A percentile compares a stretch with the other conserved stretches of the same genome.
phyloP scores from a whole-genome alignment of 2,888 invertebrate species.

The Trissoscelio sp. region DNA sequence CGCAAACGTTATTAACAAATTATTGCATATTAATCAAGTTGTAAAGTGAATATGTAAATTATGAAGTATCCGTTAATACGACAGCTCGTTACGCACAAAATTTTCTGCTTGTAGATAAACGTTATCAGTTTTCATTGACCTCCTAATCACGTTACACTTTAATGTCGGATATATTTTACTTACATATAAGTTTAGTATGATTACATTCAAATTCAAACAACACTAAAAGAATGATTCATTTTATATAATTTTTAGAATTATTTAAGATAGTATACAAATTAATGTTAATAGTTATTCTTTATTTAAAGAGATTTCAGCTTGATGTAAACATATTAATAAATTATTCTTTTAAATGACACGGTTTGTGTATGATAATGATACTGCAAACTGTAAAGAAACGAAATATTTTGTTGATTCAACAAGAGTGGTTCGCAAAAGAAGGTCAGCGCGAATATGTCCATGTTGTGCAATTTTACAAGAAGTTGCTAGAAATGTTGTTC shows the following conservation, averaged over 20 bases:
- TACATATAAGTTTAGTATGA: conserved; percentile 22
- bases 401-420: conserved; percentile 67
- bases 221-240: neutral
- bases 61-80: conserved; percentile 61
- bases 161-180: conserved; percentile 50
- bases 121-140: conserved; percentile 70
- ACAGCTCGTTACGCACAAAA: conserved; percentile 66
- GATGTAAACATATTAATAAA: neutral
- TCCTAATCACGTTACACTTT: conserved; percentile 68
- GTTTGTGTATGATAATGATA: neutral
- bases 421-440: conserved; percentile 62
- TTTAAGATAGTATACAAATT: too few species aligned
- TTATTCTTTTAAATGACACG: neutral
- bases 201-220: conserved; percentile 4
- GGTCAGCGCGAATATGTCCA: conserved; percentile 44
- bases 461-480: conserved; percentile 56
- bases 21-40: conserved; percentile 21
- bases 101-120: conserved; percentile 69
- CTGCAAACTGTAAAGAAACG: conserved; percentile 18
- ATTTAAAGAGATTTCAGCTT: neutral
- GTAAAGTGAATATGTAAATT: conserved; percentile 37
- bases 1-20: neutral
- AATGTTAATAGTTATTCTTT: too few species aligned
- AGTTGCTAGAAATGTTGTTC: conserved; percentile 50
- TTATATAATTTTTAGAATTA: too few species aligned